A percentile compares a stretch with the other conserved stretches of the same genome.
These are phyloP conservation scores for Passer domesticus DNA, from an alignment of 2,113 vertebrate species.

Conservation along the genomic window DNA sequence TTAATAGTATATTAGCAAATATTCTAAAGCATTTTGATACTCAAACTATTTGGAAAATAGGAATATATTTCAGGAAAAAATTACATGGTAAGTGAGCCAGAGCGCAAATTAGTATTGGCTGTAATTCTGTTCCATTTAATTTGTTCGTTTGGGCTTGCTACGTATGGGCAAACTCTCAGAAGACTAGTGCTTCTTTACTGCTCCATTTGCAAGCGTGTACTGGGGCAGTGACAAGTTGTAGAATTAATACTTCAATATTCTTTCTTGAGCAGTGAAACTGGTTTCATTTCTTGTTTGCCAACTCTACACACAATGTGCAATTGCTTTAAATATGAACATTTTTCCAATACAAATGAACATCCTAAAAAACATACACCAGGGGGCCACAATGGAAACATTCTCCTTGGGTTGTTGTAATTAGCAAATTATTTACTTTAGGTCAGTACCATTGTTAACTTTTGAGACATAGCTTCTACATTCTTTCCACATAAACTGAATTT, in stretches of 20 bases:
- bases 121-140: slow-evolving; percentile 18
- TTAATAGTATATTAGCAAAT: slow-evolving; percentile 19
- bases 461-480: background rate
- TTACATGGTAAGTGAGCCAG: background rate
- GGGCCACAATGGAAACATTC: background rate
- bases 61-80: slow-evolving; percentile 23
- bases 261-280: background rate
- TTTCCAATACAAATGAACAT: slow-evolving; percentile 50
- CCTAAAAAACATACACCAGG: background rate
- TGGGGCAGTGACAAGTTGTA: background rate
- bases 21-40: background rate
- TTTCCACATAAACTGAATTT: slow-evolving; percentile 10
- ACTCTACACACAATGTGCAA: slow-evolving; percentile 17
- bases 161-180: background rate
- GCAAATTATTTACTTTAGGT: slow-evolving; percentile 38
- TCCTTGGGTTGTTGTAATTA: slow-evolving; percentile 31
- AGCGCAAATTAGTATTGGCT: slow-evolving; percentile 2
- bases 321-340: slow-evolving; percentile 25
- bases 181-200: background rate
- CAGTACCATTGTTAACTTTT: slow-evolving; percentile 35
- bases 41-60: background rate
- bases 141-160: background rate
- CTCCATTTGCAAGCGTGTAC: slow-evolving; percentile 28
- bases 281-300: slow-evolving; percentile 35
- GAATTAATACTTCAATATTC: slow-evolving; percentile 67